Conservation (phyloP, 53 echinoderm and acorn worm species). For the Holothuria leucospilota region DNA sequence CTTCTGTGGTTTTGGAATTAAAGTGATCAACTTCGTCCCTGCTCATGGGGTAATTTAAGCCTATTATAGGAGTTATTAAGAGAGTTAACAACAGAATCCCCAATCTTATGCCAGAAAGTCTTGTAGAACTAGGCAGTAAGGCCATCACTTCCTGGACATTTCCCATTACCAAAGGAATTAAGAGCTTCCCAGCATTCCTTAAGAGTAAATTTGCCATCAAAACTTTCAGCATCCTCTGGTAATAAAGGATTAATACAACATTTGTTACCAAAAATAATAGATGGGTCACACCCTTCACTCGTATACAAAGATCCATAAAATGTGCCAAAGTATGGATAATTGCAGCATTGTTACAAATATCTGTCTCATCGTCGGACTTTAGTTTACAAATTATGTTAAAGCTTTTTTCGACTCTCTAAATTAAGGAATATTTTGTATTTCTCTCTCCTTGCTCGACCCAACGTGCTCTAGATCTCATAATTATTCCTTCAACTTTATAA, state of each 20-base stretch:
- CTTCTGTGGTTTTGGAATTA: conserved; percentile 10
- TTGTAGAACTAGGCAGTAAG: background rate
- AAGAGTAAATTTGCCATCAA: background rate
- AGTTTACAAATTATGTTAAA: background rate
- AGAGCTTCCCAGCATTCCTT: background rate
- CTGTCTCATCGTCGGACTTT: background rate
- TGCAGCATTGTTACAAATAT: background rate
- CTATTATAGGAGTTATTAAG: background rate
- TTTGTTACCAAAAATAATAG: background rate
- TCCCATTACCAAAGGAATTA: background rate
- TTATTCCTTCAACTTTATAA: conserved; percentile 21
- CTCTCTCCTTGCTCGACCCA: conserved; percentile 36
- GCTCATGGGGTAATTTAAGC: background rate
- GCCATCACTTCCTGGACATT: background rate
- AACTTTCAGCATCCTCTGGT: background rate
- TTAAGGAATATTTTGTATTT: conserved; percentile 37
- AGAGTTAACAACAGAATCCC: background rate
- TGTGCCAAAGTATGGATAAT: background rate
- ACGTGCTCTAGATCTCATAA: conserved; percentile 15
- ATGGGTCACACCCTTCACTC: background rate
- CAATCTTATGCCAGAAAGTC: background rate
- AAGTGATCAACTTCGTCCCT: background rate
- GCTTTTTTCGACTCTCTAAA: conserved; percentile 30
- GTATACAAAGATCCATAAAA: conserved; percentile 6
- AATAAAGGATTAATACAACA: background rate